Conservation (phyloP, 2,797 vertebrate species). For the Pipistrellus nathusii region DNA sequence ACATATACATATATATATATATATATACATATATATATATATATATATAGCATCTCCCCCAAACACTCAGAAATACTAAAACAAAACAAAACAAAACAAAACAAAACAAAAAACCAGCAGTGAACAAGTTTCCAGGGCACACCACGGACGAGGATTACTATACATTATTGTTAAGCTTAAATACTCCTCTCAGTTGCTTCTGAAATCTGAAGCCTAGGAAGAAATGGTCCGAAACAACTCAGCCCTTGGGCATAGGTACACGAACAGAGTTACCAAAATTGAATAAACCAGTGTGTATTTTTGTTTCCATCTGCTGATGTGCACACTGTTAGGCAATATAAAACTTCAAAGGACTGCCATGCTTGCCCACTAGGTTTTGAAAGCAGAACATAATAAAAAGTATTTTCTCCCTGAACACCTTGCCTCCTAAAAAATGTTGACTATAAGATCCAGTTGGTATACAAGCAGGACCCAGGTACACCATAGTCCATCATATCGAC, state of each 20-base stretch:
- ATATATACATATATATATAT: not conserved
- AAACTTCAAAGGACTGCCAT: conserved; percentile 29
- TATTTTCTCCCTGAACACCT: not conserved
- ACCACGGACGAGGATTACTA: not conserved
- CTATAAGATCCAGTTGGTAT: not conserved
- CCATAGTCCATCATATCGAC: not conserved
- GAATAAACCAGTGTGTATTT: not conserved
- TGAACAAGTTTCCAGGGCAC: not conserved
- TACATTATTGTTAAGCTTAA: conserved; percentile 59
- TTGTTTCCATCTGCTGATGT: conserved; percentile 39
- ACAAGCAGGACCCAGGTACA: not conserved
- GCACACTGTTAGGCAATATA: not conserved
- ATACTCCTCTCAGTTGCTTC: conserved; percentile 33
- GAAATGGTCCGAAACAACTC: conserved; percentile 61
- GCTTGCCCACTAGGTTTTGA: not conserved
- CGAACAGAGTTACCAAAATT: conserved; percentile 54
- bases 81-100: conserved; percentile 14
- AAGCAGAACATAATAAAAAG: conserved; percentile 55
- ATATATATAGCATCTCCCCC: not conserved
- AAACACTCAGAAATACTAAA: not conserved
- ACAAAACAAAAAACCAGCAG: not conserved
- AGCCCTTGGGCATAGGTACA: not conserved
- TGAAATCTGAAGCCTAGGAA: conserved; percentile 58
- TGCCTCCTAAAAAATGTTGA: conserved; percentile 15
- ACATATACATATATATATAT: not conserved